Conservation (phyloP, 64 coral and sea anemone species). For the Porites lutea region DNA sequence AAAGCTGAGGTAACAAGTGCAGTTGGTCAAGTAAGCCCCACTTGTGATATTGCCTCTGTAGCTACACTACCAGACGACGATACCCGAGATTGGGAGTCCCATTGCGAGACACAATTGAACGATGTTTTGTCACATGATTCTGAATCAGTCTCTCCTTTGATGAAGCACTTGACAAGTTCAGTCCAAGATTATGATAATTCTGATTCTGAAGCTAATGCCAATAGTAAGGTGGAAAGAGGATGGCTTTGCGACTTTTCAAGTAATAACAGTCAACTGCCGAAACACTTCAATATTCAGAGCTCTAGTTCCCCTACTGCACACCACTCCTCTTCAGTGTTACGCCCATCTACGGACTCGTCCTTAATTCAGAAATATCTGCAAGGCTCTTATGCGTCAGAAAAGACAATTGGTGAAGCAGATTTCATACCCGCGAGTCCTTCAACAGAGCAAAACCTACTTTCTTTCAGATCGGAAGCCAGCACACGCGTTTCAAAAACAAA, state of each 20-base stretch:
- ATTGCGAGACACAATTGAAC: neutral
- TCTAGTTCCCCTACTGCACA: no score
- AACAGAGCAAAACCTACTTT: neutral
- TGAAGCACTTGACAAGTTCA: neutral
- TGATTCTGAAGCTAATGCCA: neutral
- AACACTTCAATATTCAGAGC: neutral
- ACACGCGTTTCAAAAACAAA: neutral
- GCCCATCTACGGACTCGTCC: neutral
- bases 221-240: neutral
- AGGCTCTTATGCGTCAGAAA: neutral
- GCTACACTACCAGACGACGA: neutral
- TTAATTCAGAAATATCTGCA: neutral
- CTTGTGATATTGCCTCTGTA: neutral
- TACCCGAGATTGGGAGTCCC: neutral
- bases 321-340: neutral
- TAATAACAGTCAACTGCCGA: neutral
- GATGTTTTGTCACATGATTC: conserved; percentile 3
- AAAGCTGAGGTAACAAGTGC: neutral
- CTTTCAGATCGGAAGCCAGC: neutral
- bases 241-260: neutral
- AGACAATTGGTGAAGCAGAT: neutral
- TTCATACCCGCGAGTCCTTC: neutral
- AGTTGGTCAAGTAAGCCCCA: neutral
- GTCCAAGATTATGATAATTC: neutral
- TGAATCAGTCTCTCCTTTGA: neutral